These are phyloP conservation scores for Notechis scutatus DNA, from an alignment of 2,113 vertebrate genomes.

Conservation along the genomic window DNA sequence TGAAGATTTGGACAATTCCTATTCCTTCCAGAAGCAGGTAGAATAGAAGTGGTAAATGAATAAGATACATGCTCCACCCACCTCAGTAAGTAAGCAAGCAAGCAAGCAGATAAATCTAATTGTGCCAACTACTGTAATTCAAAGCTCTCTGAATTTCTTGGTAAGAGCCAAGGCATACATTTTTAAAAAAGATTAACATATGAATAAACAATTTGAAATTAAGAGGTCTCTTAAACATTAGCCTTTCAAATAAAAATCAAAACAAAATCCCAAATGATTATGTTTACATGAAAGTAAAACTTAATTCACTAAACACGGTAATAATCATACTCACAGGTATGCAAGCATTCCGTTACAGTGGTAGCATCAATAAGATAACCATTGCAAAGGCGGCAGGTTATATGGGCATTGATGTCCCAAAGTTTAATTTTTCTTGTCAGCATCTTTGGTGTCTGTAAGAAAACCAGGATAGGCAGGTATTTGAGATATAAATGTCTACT, in stretches of 20 bases:
- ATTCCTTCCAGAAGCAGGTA: not conserved
- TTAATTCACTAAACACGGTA: not conserved
- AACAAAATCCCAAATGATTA: not conserved
- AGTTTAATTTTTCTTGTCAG: slow-evolving; percentile 98
- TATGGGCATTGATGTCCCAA: slow-evolving; percentile 99
- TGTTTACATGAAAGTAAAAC: not conserved
- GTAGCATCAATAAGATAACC: slow-evolving; percentile 98
- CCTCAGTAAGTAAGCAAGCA: not conserved
- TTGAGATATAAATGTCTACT: not conserved
- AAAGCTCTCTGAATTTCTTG: not conserved
- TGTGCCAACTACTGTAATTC: not conserved
- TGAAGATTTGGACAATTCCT: not conserved
- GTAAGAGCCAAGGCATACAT: not conserved
- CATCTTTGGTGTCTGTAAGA: slow-evolving; percentile 93
- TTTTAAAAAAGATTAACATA: not conserved
- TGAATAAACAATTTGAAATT: not conserved
- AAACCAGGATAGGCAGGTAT: not conserved
- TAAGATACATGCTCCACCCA: not conserved
- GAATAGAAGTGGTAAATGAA: not conserved
- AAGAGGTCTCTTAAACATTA: not conserved
- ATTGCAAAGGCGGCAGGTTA: slow-evolving; percentile 97
- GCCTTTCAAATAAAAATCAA: not conserved
- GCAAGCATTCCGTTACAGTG: slow-evolving; percentile 98
- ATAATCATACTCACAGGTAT: slow-evolving; percentile 86
- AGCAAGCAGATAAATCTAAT: not conserved